A percentile compares a stretch with the other conserved stretches of the same genome.
These are phyloP conservation scores for Tetrapedia diversipes DNA, from an alignment of 2,888 invertebrate species.

Conservation along the genomic window DNA sequence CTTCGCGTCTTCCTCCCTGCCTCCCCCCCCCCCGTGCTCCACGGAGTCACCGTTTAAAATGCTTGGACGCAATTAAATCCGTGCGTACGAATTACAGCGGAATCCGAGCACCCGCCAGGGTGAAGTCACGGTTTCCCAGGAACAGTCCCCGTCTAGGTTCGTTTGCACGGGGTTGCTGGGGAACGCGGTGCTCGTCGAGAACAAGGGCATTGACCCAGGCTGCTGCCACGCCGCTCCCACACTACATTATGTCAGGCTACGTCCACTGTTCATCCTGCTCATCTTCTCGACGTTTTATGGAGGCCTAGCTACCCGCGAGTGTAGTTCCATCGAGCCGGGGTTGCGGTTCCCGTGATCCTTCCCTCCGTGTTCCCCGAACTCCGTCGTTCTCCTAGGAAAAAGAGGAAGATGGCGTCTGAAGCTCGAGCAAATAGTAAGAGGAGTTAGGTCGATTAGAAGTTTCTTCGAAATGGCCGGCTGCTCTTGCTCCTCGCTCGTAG, in stretches of 20 bases:
- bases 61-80: not conserved
- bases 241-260: constrained; percentile 75
- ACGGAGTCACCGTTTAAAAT: not conserved
- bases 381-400: not conserved
- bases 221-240: constrained; percentile 73
- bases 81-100: not conserved
- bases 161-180: constrained; percentile 70
- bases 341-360: constrained; percentile 39
- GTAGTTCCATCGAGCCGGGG: constrained; percentile 49
- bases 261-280: constrained; percentile 61
- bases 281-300: constrained; percentile 56
- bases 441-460: constrained; percentile 1
- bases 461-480: constrained; percentile 5
- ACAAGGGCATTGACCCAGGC: constrained; percentile 74
- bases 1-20: not conserved
- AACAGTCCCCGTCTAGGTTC: constrained; percentile 31
- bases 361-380: constrained; percentile 36
- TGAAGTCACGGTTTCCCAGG: constrained; percentile 30
- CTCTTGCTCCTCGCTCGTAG: constrained; percentile 16
- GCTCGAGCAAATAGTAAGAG: constrained; percentile 7
- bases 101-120: not conserved
- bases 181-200: constrained; percentile 72
- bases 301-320: constrained; percentile 40
- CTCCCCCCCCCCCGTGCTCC: not conserved
- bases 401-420: not conserved